Percentiles rank a stretch among this genome's conserved stretches.
phyloP scores from a whole-genome alignment of 2,113 vertebrate genomes.

The Dromaius novaehollandiae region DNA sequence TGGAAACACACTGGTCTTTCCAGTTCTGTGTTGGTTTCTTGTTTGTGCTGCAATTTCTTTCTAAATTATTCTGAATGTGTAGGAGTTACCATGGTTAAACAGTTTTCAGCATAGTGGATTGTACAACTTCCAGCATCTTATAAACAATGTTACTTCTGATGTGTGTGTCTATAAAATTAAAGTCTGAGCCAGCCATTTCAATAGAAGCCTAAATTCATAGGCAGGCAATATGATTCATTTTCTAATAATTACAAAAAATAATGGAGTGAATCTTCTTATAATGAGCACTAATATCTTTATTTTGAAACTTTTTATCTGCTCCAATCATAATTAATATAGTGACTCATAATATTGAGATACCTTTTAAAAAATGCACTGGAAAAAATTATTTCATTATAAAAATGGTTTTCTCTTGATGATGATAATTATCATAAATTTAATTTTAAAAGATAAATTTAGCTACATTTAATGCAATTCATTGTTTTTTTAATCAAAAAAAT shows the following conservation, averaged over 20 bases:
- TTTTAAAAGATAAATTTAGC: background rate
- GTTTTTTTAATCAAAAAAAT: background rate
- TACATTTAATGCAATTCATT: background rate
- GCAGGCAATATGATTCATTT: background rate
- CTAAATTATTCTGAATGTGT: background rate
- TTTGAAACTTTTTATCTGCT: constrained; percentile 38
- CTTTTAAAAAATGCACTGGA: background rate
- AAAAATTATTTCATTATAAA: constrained; percentile 19
- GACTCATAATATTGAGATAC: background rate
- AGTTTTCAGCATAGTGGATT: background rate
- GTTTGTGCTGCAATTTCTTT: background rate
- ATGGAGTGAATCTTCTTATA: background rate
- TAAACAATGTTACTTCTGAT: background rate
- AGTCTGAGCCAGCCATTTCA: background rate
- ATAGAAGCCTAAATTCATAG: background rate
- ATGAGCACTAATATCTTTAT: constrained; percentile 7
- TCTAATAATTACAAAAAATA: background rate
- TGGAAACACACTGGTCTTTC: background rate
- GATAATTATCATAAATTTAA: constrained; percentile 1
- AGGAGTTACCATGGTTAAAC: background rate
- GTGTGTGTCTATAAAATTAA: background rate
- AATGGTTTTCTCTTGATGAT: background rate
- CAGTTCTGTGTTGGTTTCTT: background rate
- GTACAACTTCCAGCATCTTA: background rate
- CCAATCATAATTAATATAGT: constrained; percentile 24